phyloP scores from a whole-genome alignment of 2,113 vertebrate species.

The Gymnobelideus leadbeateri region DNA sequence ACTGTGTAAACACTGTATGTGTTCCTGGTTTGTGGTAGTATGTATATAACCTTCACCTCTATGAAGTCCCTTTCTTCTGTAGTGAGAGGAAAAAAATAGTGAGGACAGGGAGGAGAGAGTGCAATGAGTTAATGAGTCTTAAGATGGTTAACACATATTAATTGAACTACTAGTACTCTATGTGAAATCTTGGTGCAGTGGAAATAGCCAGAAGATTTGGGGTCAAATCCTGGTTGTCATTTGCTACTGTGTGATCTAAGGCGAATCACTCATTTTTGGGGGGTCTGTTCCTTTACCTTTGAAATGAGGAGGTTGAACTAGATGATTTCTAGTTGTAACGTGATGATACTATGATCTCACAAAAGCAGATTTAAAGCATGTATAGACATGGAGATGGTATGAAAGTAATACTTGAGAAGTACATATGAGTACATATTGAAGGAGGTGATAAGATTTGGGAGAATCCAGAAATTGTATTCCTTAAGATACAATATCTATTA shows the following conservation, averaged over 20 bases:
- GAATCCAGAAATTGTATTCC: accelerated
- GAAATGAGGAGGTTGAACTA: neutral
- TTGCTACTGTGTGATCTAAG: neutral
- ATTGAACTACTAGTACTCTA: neutral
- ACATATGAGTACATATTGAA: neutral
- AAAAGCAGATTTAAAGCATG: neutral
- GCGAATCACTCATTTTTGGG: neutral
- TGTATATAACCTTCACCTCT: neutral
- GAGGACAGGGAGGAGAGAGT: neutral
- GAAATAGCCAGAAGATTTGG: neutral
- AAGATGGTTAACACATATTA: neutral
- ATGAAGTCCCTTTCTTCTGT: neutral
- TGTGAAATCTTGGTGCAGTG: neutral
- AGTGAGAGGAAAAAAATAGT: neutral
- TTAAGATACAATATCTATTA: neutral
- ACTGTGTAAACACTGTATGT: neutral
- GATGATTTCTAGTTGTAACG: neutral
- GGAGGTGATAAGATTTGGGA: constrained; percentile 29
- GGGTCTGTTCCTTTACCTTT: neutral
- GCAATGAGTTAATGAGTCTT: neutral
- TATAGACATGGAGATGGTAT: neutral
- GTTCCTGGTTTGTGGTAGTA: neutral
- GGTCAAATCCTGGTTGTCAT: neutral
- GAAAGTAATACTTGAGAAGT: constrained; percentile 42
- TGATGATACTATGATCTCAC: neutral